Base-by-base conservation (phyloP, 2,113 vertebrate species). In the Colinus virginianus region DNA sequence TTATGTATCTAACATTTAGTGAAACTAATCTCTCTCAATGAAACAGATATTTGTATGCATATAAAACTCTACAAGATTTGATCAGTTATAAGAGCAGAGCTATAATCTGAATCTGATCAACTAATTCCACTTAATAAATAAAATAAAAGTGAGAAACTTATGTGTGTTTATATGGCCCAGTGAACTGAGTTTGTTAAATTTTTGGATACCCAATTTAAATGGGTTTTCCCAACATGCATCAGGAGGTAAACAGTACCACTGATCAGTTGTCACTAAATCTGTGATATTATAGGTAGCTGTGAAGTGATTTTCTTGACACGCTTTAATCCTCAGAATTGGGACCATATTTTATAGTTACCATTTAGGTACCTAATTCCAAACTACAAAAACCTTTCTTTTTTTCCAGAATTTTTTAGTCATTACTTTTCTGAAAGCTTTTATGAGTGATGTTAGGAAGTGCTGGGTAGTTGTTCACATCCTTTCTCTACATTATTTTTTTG, bases 1-100 rank as follows among this genome's bases (percentile, higher is more conserved):
- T 88, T 85, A 74, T 86, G 92, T 72, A 95, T 53, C 74, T 74
- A 84, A 92, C 84, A 88, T 78, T 91, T 77, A 90, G 94, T 75
- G 83, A 96, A 93, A 81, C 69, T 91, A 95, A 90, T 53, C 63
- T 78, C 63, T 95, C 67, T 26, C 38, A 72, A 91, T 94, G 87
- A 96, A 85, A 81, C 32, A 38, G 5, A 82, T 71, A 69, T 77
- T 82, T 79, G 42, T 88, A 79, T 66, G 61, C 53, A 81, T 78
- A 87, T 90, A 92, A 93, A 91, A 64, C 32, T 34, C 71, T 48
- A 21, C 58, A 78, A 43, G 55, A 64, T 38, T 62, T 76, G 85
- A 84, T 93, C 74, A 68, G 76, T 90, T 96, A 90, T 61, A 81
- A 70, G 88, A 95, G 30, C 64, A 40, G 6, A 46, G 61, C 43